A percentile compares a stretch with the other conserved stretches of the same genome.
These are phyloP conservation scores for Chrysaora quinquecirrha DNA, from an alignment of 30 jellyfish, hydroid and myxozoan species.

Conservation along the genomic window DNA sequence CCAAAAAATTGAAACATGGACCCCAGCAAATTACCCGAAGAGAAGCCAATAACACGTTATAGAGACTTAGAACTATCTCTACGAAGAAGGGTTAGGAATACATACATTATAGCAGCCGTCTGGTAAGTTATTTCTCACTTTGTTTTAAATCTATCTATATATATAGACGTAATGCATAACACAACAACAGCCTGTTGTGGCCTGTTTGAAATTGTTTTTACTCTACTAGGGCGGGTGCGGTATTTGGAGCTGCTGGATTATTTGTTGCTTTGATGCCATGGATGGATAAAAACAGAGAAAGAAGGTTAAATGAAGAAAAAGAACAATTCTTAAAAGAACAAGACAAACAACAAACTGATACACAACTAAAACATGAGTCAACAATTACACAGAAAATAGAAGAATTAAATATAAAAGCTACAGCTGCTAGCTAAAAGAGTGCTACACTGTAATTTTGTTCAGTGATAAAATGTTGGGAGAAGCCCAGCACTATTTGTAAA, in stretches of 20 bases:
- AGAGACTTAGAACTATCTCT: slow-evolving; percentile 43
- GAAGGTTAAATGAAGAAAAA: slow-evolving; percentile 27
- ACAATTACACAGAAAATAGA: slow-evolving; percentile 32
- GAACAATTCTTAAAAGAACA: not conserved
- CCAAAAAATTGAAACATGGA: too few species aligned
- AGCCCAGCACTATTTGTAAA: too few species aligned
- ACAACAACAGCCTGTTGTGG: too few species aligned
- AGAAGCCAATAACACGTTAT: not conserved
- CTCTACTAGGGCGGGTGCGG: slow-evolving; percentile 61
- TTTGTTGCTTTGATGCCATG: slow-evolving; percentile 57
- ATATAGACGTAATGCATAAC: too few species aligned
- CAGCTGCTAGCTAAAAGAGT: not conserved
- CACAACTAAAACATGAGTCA: not conserved
- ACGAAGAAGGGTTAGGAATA: slow-evolving; percentile 50
- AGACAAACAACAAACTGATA: not conserved
- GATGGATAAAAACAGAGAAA: slow-evolving; percentile 66
- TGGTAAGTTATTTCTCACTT: slow-evolving; percentile 50
- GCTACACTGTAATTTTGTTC: too few species aligned
- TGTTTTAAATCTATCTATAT: too few species aligned
- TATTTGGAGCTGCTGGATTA: slow-evolving; percentile 59
- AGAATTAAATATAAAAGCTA: slow-evolving; percentile 42
- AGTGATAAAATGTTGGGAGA: too few species aligned
- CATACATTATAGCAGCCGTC: slow-evolving; percentile 39
- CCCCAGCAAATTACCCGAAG: not conserved
- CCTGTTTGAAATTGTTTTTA: too few species aligned